Evolutionary conservation across 2,113 vertebrate genomes (phyloP), one percentile per base, ranked within the genome.

Genomic region (Otus sunia): DNA sequence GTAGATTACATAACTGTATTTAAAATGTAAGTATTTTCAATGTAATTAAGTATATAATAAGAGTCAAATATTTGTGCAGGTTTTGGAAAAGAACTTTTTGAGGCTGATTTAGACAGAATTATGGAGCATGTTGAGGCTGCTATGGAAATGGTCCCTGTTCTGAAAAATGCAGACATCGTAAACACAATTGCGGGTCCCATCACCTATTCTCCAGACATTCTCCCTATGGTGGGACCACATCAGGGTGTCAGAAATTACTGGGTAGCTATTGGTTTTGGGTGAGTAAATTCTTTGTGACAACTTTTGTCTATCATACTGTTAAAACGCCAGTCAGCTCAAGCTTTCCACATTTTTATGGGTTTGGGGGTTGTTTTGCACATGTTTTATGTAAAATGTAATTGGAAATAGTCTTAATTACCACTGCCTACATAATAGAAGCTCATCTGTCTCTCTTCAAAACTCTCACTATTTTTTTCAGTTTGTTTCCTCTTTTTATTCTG

Each of bases 31-130:
- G 8, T 81, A 27, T 74, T 90, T 84, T 67, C 13, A 53, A 2
- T 79, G 26, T 69, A 67, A 55, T 93, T 97, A 69, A 60, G 3
- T 58, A 39, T 76, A 32, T 91, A 83, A 77, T 83, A 63, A 53
- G 5, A 84, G 4, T 62, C 26, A 59, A 55, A n/a, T 95, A 26
- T 96, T 95, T 93, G 50, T 96, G 12, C 96, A 99, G 99, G 99
- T 88, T 99, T 99, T 88, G 99, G 99, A 62, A 99, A 99, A 96
- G 99, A 99, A 88, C 98, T 99, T 91, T 99, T 99, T 97, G 99
- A 99, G 95, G 99, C 99, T 10, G 99, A 99, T 95, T 98, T 99
- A 49, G 99, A 99, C 98, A 98, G 99, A 90, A 99, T 99, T 94
- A 99, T 99, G 98, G 98, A 99, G 25, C 97, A 99, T 15, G 94